Evolutionary conservation across 2,113 vertebrate species (phyloP), one percentile per base, ranked within the genome.

Genomic region (Meriones unguiculatus): DNA sequence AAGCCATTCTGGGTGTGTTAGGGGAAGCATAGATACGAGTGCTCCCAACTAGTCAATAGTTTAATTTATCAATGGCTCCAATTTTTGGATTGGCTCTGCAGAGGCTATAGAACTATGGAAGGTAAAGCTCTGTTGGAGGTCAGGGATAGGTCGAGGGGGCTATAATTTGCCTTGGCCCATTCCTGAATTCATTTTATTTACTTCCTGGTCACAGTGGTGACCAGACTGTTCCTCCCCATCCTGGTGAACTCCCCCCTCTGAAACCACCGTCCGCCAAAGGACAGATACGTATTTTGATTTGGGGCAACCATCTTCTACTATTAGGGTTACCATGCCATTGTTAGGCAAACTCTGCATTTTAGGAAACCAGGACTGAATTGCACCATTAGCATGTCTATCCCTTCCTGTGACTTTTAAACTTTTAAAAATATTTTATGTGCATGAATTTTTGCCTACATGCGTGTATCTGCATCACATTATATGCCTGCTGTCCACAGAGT

Each of bases 231-330:
- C 24, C 2, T 76, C 28, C 28, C 20, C 13, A 46, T 25, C 6
- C 5, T 32, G 72, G 18, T 32, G 52, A 20, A 46, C 52, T 76
- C 70, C 13, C 9, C 24, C 7, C 25, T 30, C 57, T 62, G 38
- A 41, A 89, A 41, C 8, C 22, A 72, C 25, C 17, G 11, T 70
- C 12, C 1, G 18, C 10, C 78, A 57, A 85, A 46, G 15, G 41
- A 80, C 2, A 38, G 75, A 72, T 0, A 8, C 9, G 35, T 6
- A 0, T 1, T 50, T 64, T 81, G 41, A 50, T 13, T 1, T 4
- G 57, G 20, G 59, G 41, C 1, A 20, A 52, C 41, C 50, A 35
- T 65, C 9, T 41, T 81, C 24, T 17, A 77, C 54, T 54, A 7
- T 13, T 3, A 25, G 57, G 41, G 30, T 7, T 41, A 17, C 17